Evolutionary conservation across 2,113 vertebrate genomes (phyloP), one percentile per base, ranked within the genome.

Genomic region (Bettongia penicillata): DNA sequence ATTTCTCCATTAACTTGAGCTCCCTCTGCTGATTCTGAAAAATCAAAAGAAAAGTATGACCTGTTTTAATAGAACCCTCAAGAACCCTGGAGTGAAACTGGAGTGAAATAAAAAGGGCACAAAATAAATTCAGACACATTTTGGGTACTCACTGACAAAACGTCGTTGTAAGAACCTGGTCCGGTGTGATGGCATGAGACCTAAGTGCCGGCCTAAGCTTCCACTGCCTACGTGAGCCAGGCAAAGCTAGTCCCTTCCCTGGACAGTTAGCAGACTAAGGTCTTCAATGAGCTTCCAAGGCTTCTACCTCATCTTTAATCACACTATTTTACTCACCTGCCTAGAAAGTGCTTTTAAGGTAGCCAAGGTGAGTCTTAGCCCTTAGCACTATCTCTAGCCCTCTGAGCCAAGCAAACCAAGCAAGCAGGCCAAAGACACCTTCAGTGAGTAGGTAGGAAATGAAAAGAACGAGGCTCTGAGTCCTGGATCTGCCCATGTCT

Each of bases 11-110:
- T 97, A 95, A 93, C 68, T 10, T 53, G 22, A 68, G 90, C 93
- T 97, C 93, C 95, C 25, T 12, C 90, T 97, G 89, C 93, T 95
- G 97, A 93, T 90, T 96, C 90, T 57, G 91, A 94, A 68, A 90
- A 50, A 57, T 24, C n/a, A 94, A 90, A 90, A 25, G 43, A 25
- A 93, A 94, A 84, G 5, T 84, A 43, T 84, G 68, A 14, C 1
- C 68, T 77, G 3, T 77, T 68, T 77, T 77, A 22, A 6, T 22
- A n/a, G n/a, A 84, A 77, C 14, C 37, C 31, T 37, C 14, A 77
- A 77, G 61, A 77, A 84, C 43, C 31, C 19, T 43, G 1, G 1
- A 84, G 23, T 19, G 23, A 84, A 84, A 84, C 16, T 8, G 37
- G 31, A 12, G 28, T 77, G 37, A n/a, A 77, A 77, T 19, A 43